phyloP scores from a whole-genome alignment of 2,888 invertebrate genomes.

The Leptinotarsa rubiginosa region DNA sequence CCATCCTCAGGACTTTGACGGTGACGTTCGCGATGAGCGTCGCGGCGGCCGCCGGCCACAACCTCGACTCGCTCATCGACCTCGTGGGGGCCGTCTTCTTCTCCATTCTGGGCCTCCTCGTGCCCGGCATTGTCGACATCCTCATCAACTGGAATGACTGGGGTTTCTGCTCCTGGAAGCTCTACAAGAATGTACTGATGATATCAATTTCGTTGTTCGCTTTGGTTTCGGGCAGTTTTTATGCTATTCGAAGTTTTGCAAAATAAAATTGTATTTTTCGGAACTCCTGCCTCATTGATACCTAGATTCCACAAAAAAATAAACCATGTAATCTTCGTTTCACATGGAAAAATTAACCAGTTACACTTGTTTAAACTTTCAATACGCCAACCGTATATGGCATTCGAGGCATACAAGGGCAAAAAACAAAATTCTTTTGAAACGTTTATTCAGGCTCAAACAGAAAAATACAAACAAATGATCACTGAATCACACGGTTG shows the following conservation, averaged over 20 bases:
- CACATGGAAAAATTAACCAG: not conserved
- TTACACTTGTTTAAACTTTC: not conserved
- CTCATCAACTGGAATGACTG: conserved; percentile 78
- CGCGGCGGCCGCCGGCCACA: conserved; percentile 76
- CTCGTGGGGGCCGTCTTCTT: conserved; percentile 84
- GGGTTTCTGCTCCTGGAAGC: conserved; percentile 74
- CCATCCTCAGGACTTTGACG: conserved; percentile 67
- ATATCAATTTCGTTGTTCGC: conserved; percentile 74
- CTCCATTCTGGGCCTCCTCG: conserved; percentile 76
- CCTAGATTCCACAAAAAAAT: too few species aligned
- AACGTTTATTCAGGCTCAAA: conserved; percentile 33
- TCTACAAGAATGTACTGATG: conserved; percentile 76
- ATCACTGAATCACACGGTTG: conserved; percentile 6
- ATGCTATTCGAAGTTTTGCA: conserved; percentile 53
- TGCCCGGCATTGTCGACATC: conserved; percentile 80
- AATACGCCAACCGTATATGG: not conserved
- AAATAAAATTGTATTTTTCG: not conserved
- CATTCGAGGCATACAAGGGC: not conserved
- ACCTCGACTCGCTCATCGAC: conserved; percentile 88
- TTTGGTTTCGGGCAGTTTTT: conserved; percentile 73
- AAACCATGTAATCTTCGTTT: not conserved
- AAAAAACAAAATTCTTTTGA: not conserved
- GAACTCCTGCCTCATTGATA: not conserved
- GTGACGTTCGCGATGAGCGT: conserved; percentile 71
- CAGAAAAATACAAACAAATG: conserved; percentile 16